These are phyloP conservation scores for Rattus rattus DNA, from an alignment of 2,113 vertebrate species.

Conservation along the genomic window DNA sequence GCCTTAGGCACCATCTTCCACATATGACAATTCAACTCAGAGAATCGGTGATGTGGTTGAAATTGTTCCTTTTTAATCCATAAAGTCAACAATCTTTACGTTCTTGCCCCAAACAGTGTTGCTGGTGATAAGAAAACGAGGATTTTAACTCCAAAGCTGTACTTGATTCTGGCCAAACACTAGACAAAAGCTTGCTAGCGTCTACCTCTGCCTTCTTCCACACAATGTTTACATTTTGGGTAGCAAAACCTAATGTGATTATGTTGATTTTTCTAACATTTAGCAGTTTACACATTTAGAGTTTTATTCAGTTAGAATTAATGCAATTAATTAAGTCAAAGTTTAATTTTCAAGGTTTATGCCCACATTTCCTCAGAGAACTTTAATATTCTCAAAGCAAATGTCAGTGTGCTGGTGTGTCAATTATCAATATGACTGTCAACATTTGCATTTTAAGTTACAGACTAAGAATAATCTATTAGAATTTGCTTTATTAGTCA, in stretches of 20 bases:
- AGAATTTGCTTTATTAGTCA: slow-evolving; percentile 68
- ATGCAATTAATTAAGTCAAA: slow-evolving; percentile 74
- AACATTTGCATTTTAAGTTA: slow-evolving; percentile 73
- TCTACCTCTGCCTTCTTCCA: not conserved
- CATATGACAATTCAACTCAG: not conserved
- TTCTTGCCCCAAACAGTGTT: not conserved
- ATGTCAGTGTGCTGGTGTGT: slow-evolving; percentile 62
- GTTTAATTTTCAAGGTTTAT: slow-evolving; percentile 79
- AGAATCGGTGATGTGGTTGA: not conserved
- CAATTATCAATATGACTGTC: slow-evolving; percentile 73
- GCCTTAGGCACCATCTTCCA: not conserved
- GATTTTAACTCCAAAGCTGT: not conserved
- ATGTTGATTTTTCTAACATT: slow-evolving; percentile 51
- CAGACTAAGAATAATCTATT: slow-evolving; percentile 36
- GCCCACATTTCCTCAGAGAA: slow-evolving; percentile 44
- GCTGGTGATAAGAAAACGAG: not conserved
- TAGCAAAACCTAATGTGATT: slow-evolving; percentile 35
- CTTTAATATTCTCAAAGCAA: slow-evolving; percentile 74
- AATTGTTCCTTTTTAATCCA: not conserved
- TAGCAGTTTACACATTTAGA: slow-evolving; percentile 59
- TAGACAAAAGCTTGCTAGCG: no score
- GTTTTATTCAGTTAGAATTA: slow-evolving; percentile 47
- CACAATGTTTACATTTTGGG: not conserved
- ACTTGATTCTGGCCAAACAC: not conserved
- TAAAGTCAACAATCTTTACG: not conserved